These are phyloP conservation scores for Python bivittatus DNA, from an alignment of 2,113 vertebrate species.

Conservation along the genomic window DNA sequence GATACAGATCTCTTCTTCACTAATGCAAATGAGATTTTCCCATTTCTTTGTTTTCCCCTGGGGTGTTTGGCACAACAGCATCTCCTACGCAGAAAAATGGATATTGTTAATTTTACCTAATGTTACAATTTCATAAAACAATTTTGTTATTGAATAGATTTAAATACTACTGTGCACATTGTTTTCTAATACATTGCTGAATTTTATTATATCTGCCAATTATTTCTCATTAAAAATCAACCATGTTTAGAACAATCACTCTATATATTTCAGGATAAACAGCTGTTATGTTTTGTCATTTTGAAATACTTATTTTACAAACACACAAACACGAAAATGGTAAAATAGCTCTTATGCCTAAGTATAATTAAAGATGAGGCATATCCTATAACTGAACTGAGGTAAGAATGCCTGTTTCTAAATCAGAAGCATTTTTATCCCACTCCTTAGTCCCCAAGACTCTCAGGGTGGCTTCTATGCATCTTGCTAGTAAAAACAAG, in stretches of 20 bases:
- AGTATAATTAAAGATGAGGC: not conserved
- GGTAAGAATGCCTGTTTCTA: not conserved
- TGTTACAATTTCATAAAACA: constrained; percentile 13
- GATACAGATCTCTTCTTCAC: not conserved
- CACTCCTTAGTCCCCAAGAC: not conserved
- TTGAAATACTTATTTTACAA: not conserved
- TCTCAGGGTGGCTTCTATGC: not conserved
- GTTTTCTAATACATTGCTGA: not conserved
- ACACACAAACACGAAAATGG: not conserved
- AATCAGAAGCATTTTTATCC: not conserved
- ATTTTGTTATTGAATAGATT: not conserved
- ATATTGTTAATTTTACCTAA: not conserved
- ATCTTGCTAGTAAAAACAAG: not conserved
- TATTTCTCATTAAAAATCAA: not conserved
- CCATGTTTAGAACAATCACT: not conserved
- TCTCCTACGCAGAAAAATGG: fast-evolving
- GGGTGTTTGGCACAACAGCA: not conserved
- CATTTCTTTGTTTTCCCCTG: not conserved
- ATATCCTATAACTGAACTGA: not conserved
- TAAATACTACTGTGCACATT: not conserved
- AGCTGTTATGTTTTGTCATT: not conserved
- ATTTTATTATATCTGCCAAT: not conserved
- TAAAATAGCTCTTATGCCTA: not conserved
- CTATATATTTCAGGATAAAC: not conserved
- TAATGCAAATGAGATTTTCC: not conserved